Conservation (phyloP, 2,888 invertebrate genomes). For the Pyralis farinalis region DNA sequence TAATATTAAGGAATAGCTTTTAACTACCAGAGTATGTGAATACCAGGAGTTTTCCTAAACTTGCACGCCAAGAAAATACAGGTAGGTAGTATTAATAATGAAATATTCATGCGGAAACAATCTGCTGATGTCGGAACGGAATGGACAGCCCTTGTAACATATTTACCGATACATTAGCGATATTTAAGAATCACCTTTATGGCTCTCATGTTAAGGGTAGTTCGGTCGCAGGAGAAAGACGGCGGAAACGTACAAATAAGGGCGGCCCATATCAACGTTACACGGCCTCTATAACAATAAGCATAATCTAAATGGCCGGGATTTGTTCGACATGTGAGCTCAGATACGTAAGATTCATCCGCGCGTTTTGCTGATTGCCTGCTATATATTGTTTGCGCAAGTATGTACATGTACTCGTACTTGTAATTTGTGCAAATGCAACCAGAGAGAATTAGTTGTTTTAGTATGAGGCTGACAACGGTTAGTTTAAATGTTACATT, state of each 20-base stretch:
- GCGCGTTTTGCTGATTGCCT: constrained; percentile 29
- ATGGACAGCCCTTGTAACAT: constrained; percentile 18
- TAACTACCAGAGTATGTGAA: too few relatives aligned
- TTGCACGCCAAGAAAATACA: constrained; percentile 23
- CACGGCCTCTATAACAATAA: constrained; percentile 50
- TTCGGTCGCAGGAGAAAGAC: constrained; percentile 9
- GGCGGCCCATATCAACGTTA: constrained; percentile 30
- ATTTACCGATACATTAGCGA: constrained; percentile 3
- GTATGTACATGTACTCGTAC: too few relatives aligned
- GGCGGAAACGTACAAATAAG: constrained; percentile 31
- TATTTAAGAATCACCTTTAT: constrained; percentile 25
- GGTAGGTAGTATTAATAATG: constrained; percentile 40
- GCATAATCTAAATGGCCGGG: constrained; percentile 52
- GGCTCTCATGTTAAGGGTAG: constrained; percentile 22
- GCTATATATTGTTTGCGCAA: too few relatives aligned
- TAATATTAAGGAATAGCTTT: too few relatives aligned
- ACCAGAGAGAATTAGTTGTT: too few relatives aligned
- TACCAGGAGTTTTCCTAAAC: neutral
- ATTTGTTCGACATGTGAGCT: constrained; percentile 48
- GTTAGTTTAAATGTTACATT: too few relatives aligned
- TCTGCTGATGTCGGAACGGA: constrained; percentile 36
- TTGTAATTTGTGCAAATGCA: too few relatives aligned
- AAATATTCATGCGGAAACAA: constrained; percentile 55
- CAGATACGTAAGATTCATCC: constrained; percentile 24
- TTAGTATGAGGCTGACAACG: too few relatives aligned